Percentiles rank a stretch among this genome's conserved stretches.
phyloP scores from a whole-genome alignment of 2,113 vertebrate genomes.

The Paralichthys olivaceus region DNA sequence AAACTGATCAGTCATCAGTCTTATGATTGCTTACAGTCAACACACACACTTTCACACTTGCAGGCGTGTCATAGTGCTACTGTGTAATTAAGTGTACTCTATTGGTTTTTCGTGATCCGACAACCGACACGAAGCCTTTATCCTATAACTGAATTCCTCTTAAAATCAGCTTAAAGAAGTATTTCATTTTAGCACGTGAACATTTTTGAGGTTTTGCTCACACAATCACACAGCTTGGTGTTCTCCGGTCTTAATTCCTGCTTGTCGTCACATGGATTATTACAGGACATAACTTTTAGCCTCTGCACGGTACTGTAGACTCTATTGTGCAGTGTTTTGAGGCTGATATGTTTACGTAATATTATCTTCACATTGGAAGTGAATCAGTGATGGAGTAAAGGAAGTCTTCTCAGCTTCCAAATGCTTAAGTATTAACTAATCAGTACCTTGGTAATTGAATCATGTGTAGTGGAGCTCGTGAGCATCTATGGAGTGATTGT shows the following conservation, averaged over 20 bases:
- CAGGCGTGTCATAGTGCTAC: background rate
- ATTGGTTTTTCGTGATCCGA: constrained; percentile 2
- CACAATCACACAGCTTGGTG: background rate
- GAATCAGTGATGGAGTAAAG: background rate
- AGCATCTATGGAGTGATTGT: background rate
- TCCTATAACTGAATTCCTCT: constrained; percentile 27
- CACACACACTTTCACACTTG: background rate
- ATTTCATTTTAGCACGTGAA: constrained; percentile 9
- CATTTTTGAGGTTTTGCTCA: constrained; percentile 36
- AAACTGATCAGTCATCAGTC: constrained; percentile 11
- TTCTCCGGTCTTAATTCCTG: background rate
- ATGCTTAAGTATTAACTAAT: background rate
- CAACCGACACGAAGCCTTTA: background rate
- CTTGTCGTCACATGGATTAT: constrained; percentile 17
- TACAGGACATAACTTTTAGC: background rate
- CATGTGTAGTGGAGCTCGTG: background rate
- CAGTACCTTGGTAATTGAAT: background rate
- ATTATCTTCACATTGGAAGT: background rate
- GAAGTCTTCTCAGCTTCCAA: background rate
- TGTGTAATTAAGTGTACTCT: constrained; percentile 5
- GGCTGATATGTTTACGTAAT: background rate
- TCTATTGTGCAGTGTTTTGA: background rate
- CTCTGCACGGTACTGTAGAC: background rate
- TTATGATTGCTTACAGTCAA: constrained; percentile 15
- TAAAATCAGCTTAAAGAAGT: constrained; percentile 27